These are phyloP conservation scores for Helicolenus hilgendorfi DNA, from an alignment of 2,797 vertebrate species.

Conservation along the genomic window DNA sequence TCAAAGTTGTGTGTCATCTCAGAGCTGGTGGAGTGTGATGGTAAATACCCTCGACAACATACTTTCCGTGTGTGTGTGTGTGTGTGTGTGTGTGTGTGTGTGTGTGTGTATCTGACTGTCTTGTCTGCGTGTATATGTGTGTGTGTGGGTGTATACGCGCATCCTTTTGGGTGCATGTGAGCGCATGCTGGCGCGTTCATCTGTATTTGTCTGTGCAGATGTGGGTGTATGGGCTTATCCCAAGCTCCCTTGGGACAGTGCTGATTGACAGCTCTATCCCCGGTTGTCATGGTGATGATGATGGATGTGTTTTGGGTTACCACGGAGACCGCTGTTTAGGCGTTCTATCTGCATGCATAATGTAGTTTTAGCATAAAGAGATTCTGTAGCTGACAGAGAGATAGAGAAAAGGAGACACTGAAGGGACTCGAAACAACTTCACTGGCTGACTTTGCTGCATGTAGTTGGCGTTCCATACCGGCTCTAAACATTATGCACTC, in stretches of 20 bases:
- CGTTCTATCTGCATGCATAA: slow-evolving; percentile 82
- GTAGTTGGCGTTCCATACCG: neutral
- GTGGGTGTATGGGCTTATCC: slow-evolving; percentile 63
- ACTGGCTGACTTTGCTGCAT: slow-evolving; percentile 11
- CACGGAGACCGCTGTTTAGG: slow-evolving; percentile 81
- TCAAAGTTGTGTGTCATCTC: slow-evolving; percentile 40
- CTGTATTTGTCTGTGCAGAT: slow-evolving; percentile 58
- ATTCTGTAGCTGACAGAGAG: slow-evolving; percentile 67
- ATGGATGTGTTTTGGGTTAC: slow-evolving; percentile 86
- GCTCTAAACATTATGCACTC: neutral
- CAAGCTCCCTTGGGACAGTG: slow-evolving; percentile 65
- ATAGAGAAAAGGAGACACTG: slow-evolving; percentile 35
- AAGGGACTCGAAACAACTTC: slow-evolving; percentile 34
- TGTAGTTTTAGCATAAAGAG: slow-evolving; percentile 80
- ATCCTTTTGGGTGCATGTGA: neutral
- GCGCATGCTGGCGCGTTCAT: slow-evolving; percentile 11
- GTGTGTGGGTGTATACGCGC: neutral
- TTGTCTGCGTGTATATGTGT: neutral
- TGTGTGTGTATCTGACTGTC: neutral
- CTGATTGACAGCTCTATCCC: slow-evolving; percentile 83
- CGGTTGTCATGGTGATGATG: slow-evolving; percentile 88
- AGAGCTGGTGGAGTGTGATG: slow-evolving; percentile 42
- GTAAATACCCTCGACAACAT: slow-evolving; percentile 47
- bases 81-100: slow-evolving; percentile 1
- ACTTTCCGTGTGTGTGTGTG: slow-evolving; percentile 9